phyloP scores from a whole-genome alignment of 1,140 invertebrate species.

The Branchinecta lynchi region DNA sequence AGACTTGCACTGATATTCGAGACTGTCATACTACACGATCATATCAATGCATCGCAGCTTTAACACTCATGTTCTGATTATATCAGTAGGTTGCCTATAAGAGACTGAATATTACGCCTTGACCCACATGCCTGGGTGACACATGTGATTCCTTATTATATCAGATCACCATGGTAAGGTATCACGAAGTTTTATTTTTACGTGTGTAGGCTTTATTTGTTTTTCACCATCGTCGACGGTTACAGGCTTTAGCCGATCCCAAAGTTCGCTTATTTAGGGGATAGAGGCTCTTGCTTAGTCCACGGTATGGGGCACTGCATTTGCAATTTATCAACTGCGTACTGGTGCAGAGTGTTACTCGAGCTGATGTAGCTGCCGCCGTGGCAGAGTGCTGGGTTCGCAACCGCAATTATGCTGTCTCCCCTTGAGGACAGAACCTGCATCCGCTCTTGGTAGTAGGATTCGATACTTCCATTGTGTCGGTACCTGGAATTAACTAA shows the following conservation, averaged over 20 bases:
- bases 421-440: neutral
- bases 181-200: too few relatives aligned
- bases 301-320: neutral
- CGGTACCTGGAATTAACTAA: too few relatives aligned
- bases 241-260: too few relatives aligned
- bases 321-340: neutral
- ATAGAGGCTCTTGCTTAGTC: neutral
- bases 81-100: neutral
- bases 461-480: neutral
- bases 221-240: too few relatives aligned
- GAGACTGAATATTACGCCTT: neutral
- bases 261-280: neutral
- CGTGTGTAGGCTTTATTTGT: too few relatives aligned
- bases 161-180: too few relatives aligned
- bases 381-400: neutral
- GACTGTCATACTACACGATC: too few relatives aligned
- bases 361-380: neutral
- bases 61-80: neutral
- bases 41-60: too few relatives aligned
- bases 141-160: too few relatives aligned
- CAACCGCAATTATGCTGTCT: neutral
- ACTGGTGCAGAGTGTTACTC: neutral
- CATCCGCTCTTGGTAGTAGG: neutral
- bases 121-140: neutral
- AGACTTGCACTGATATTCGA: too few relatives aligned